Base-by-base conservation (phyloP, 64 coral and sea anemone species). In the Montipora cactus region DNA sequence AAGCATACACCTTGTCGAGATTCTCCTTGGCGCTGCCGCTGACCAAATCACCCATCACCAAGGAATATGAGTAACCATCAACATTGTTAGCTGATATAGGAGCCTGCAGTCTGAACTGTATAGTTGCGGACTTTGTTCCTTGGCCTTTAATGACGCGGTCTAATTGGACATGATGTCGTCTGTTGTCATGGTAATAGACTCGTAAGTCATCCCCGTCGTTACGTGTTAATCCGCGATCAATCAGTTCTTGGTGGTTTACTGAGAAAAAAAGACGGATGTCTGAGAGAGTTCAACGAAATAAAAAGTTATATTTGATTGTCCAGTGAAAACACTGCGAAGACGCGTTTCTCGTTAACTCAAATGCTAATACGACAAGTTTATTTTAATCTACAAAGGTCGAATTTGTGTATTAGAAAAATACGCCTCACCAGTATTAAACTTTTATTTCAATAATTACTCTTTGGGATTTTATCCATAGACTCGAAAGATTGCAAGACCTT, bases 91-190 rank as follows among this genome's bases (percentile, higher is more conserved):
- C 72, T 48, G 91, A 51, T 44, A 87, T 87, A 6, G 58, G 5
- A 77, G 46, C n/a, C 52, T 93, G 91, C 11, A 75, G 59, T 66
- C 81, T n/a, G 75, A 93, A 93, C 45, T 22, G 77, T 13, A 93
- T 44, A 48, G 72, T 55, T 3, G 91, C 74, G 48, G 16, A 49
- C 44, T 19, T 87, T 15, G 91, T 93, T 44, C 81, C 81, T 22
- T 58, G 81, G 37, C 81, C 82, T 15, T 49, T 79, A 19, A 87
- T 22, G 13, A 93, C 67, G 44, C 91, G 91, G n/a, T 93, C 74
- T 47, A 93, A 15, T 59, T 93, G 76, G 1, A 21, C 7, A 5
- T 77, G 59, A 0, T 69, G 59, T 8, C 8, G 49, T 50, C 47
- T 18, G 46, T 82, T 18, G 14, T 82, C 80, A 82, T 62, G 80